Base-by-base conservation (phyloP, 1,140 invertebrate species). In the Cherax quadricarinatus region DNA sequence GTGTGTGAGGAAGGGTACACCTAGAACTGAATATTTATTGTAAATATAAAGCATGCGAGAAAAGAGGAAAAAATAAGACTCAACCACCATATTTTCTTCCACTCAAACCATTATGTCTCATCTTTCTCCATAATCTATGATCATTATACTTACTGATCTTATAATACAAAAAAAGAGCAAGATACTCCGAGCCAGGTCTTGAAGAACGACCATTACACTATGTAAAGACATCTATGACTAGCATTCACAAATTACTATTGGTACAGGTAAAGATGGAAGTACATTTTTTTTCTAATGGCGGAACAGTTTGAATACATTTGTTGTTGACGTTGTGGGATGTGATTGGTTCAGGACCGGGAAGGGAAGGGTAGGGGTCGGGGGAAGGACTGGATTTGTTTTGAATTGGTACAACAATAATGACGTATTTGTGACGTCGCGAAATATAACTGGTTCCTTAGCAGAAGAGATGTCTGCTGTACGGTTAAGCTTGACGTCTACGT, bases 211-310 rank as follows among this genome's bases (percentile, higher is more conserved):
- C 70, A 75, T 75, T 30, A 75, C 70, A 30, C 70, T 75, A 75
- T 75, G 70, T 75, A 75, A 75, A 75, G 70, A 75, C 70, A 75
- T 75, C 70, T 75, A 75, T n/a, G 1, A 75, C 70, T 75, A 75
- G 21, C n/a, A 4, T 75, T 30, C 70, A 75, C 70, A 75, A 75
- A 30, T 75, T 24, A 75, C 70, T 75, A 75, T 75, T 75, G 24
- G 70, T 75, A 75, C 70, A 75, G n/a, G n/a, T 24, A 75, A 75
- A 24, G 70, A 75, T 75, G 70, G 70, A 75, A 75, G 70, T 75
- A 75, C 70, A 21, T 30, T 75, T 41, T 41, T 41, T 41, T 41
- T 41, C 70, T 75, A 75, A 24, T 75, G 70, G 70, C 70, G 7
- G 24, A 30, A 75, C n/a, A 75, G 70, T 30, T 75, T 21, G 70